Evolutionary conservation across 2,797 vertebrate species (phyloP).

Genomic region (Glyptemys insculpta): DNA sequence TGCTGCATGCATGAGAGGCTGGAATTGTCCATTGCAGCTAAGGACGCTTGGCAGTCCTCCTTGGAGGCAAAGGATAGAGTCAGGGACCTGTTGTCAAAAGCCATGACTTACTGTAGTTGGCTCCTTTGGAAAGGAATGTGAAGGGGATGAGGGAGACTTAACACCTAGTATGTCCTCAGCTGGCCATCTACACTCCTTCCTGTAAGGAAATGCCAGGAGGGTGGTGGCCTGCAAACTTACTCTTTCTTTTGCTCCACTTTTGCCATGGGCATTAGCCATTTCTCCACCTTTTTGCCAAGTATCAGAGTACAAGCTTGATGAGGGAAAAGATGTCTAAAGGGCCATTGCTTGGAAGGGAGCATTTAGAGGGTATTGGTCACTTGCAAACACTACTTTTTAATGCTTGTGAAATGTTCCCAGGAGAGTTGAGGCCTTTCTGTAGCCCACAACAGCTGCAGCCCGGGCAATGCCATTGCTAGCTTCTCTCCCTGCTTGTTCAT

Average conservation of each 20-base stretch:
- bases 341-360: slow-evolving; percentile 5
- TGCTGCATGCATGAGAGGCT: neutral
- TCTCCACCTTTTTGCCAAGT: neutral
- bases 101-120: neutral
- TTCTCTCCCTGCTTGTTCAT: neutral
- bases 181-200: neutral
- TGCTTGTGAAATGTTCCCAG: slow-evolving; percentile 70
- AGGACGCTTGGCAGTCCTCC: neutral
- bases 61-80: slow-evolving; percentile 2
- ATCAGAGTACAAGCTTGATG: slow-evolving; percentile 41
- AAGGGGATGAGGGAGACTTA: neutral
- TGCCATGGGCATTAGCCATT: neutral
- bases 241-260: slow-evolving; percentile 35
- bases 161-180: neutral
- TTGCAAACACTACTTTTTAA: slow-evolving; percentile 24
- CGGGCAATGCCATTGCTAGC: slow-evolving; percentile 70
- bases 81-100: neutral
- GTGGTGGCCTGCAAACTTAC: neutral
- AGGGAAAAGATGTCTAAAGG: slow-evolving; percentile 44
- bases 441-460: slow-evolving; percentile 24
- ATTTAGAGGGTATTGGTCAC: slow-evolving; percentile 45
- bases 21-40: neutral
- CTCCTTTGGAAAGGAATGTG: neutral
- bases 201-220: neutral
- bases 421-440: slow-evolving; percentile 47